Base-by-base conservation (phyloP, 2,888 invertebrate genomes). In the Pyrochroa serraticornis region DNA sequence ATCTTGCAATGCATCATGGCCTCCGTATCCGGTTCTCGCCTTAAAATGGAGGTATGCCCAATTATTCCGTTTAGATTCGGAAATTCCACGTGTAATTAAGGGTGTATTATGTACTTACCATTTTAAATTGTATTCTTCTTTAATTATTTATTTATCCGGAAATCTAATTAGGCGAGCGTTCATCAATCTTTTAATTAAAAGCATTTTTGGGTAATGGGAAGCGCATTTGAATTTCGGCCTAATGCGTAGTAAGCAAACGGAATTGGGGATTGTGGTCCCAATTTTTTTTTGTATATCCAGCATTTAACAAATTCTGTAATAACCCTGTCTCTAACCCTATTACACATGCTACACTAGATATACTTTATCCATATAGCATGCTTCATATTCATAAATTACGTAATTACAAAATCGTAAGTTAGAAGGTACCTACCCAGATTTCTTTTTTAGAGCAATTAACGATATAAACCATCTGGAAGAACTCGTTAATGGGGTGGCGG, bases 1-100 rank as follows among this genome's bases (percentile, higher is more conserved):
- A 70, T 69, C 69, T 69, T 62, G 58, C 62, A 67, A 67, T 66
- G 67, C 65, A 71, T 69, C 61, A 71, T 72, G 71, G 71, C 70
- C 53, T 57, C 68, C 66, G 67, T 66, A 68, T 72, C 71, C 71
- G 69, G 70, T 60, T 61, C 53, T 32, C 42, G 45, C 50, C 63
- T 61, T 65, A 70, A 71, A 72, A 72, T 72, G 71, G 71, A 66
- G 48, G 62, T 55, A 64, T 61, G 55, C 50, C 47, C 59, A 60
- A 57, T 64, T 63, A 53, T 56, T 60, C 35, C 31, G 38, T 50
- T 37, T 58, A 30, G 54, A 62, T 60, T 46, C 48, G 33, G 37
- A 44, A 59, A 58, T 59, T 43, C 35, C 10, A 42, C 31, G 44
- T 37, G 35, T 56, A 60, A 60, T 60, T 56, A 57, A 47, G 46